Evolutionary conservation across 1,140 invertebrate genomes (phyloP), one percentile per base, ranked within the genome.

Genomic region (Temnothorax nylanderi): DNA sequence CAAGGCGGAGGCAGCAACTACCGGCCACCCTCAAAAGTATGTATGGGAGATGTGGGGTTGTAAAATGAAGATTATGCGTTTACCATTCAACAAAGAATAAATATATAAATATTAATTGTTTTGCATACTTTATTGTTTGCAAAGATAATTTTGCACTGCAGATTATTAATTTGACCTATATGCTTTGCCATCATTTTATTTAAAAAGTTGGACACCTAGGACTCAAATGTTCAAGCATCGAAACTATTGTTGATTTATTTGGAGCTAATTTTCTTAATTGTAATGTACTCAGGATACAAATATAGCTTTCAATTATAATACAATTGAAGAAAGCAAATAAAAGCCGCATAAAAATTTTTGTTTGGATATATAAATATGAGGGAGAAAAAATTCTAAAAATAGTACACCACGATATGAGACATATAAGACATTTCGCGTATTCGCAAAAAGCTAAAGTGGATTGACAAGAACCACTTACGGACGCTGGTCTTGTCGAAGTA

Each of bases 1-100:
- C 34, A 74, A 89, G 64, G n/a, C 26, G 34, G 44, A 21, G 32
- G 18, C 69, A 32, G 4, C 77, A 58, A 2, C 11, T 64, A 18
- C 56, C 80, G 21, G 21, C 44, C 72, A 81, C 85, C 60, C 60
- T 88, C 7, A 86, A 88, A 90, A 90, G 90, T 91, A 91, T 60
- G 90, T 91, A 91, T 74, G 7, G 21, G 10, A 8, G 11, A 41
- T 3, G 26, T 37, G 10, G 5, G 56, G 26, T 8, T 34, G 8
- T 80, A 11, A 69, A 49, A 34, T 58, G 18, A 34, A 34, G 32
- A 78, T 8, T 16, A 47, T 13, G 58, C 7, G 41, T 58, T 58
- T 41, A 26, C 49, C 10, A 10, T 77, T 77, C 16, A n/a, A 1
- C 13, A n/a, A 2, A 47, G 41, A 6, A 60, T 44, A 1, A 13